phyloP scores from a whole-genome alignment of 37 sponge, comb jelly and placozoan genomes.

The Dysidea cf. avara region DNA sequence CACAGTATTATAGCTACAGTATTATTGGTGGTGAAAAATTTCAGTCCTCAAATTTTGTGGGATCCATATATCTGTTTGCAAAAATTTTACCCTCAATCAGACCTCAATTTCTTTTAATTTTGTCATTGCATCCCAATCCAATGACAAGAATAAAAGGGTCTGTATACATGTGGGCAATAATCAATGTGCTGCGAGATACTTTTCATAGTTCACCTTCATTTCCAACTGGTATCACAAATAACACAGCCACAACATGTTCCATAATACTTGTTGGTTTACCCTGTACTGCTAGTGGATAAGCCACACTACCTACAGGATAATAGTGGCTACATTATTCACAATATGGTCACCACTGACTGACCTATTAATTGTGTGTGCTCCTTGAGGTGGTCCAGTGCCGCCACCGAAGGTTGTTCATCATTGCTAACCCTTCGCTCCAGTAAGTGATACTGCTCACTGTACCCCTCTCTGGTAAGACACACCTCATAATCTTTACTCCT shows the following conservation, averaged over 20 bases:
- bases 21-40: too few relatives aligned
- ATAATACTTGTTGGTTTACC: slow-evolving; percentile 28
- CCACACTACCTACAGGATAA: slow-evolving; percentile 8
- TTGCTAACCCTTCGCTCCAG: slow-evolving; percentile 17
- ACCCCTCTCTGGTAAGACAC: slow-evolving; percentile 36
- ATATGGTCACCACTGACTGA: neutral
- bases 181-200: neutral
- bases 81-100: too few relatives aligned
- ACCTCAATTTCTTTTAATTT: too few relatives aligned
- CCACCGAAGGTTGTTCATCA: slow-evolving; percentile 42
- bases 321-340: too few relatives aligned
- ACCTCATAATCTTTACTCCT: slow-evolving; percentile 50
- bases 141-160: neutral
- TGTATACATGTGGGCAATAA: neutral
- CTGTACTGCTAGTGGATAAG: slow-evolving; percentile 29
- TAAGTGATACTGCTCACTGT: slow-evolving; percentile 12
- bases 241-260: slow-evolving; percentile 38
- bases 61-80: too few relatives aligned
- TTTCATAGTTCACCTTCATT: slow-evolving; percentile 23
- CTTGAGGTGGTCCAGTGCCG: slow-evolving; percentile 26
- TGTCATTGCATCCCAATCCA: too few relatives aligned
- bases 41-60: too few relatives aligned
- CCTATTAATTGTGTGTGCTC: slow-evolving; percentile 45
- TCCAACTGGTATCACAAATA: slow-evolving; percentile 50
- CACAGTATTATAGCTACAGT: too few relatives aligned